Evolutionary conservation across 2,113 vertebrate species (phyloP).

Genomic region (Mola mola): DNA sequence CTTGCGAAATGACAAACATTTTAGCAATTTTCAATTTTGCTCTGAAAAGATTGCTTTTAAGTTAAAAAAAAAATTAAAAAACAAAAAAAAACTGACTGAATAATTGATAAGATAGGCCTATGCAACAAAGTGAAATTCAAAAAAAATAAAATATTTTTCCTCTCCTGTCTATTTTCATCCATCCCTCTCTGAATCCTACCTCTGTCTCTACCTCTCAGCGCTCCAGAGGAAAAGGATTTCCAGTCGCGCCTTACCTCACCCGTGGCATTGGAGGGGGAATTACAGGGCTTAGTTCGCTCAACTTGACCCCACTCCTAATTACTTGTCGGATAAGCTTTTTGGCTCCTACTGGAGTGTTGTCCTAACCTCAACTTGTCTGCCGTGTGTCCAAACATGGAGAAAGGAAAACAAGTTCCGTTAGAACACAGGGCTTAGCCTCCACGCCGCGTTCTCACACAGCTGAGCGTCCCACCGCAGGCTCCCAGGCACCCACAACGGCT

Average conservation of each 20-base stretch:
- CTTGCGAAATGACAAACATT: not conserved
- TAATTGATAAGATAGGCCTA: too few species aligned
- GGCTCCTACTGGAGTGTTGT: conserved; percentile 79
- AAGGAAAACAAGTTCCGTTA: conserved; percentile 76
- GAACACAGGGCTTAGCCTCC: conserved; percentile 69
- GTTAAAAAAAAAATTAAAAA: too few species aligned
- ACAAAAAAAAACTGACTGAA: too few species aligned
- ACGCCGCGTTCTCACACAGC: conserved; percentile 68
- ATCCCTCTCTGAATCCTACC: not conserved
- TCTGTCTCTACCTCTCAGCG: conserved; percentile 9
- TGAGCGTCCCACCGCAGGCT: conserved; percentile 50
- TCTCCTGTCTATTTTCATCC: not conserved
- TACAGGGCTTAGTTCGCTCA: conserved; percentile 80
- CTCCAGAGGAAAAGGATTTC: conserved; percentile 47
- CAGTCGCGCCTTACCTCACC: conserved; percentile 64
- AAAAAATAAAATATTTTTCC: too few species aligned
- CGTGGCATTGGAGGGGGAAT: conserved; percentile 71
- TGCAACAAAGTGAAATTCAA: too few species aligned
- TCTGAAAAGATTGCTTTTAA: not conserved
- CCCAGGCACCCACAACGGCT: conserved; percentile 46
- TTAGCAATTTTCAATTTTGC: not conserved
- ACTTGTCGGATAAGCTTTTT: conserved; percentile 81
- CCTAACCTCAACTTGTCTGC: conserved; percentile 81
- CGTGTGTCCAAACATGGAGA: conserved; percentile 79
- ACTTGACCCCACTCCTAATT: conserved; percentile 82